Base-by-base conservation (phyloP, 1,140 invertebrate genomes). In the Neelides sp. region DNA sequence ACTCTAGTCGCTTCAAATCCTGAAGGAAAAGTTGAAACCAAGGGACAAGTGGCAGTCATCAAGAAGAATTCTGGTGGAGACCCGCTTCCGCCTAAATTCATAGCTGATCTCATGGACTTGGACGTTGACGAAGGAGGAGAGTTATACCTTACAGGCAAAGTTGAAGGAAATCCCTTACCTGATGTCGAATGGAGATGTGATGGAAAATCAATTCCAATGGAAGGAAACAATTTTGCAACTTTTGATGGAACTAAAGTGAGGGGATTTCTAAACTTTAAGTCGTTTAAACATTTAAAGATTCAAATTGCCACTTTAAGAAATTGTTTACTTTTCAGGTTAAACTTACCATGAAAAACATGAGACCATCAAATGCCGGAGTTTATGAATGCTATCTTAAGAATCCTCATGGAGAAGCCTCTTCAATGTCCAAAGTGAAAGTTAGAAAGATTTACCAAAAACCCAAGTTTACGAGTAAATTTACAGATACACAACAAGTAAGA, bases 181-280 rank as follows among this genome's bases (percentile, higher is more conserved):
- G 78, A 85, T 37, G 78, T 89, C 8, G 72, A 69, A 49, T 93
- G 89, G 89, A 79, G 70, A 20, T 88, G 87, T 65, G 79, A 91
- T 66, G 83, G 80, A 3, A 65, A 74, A 47, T 72, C 76, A 1
- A 50, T 90, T 1, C 57, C 64, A 26, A 73, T 78, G 3, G 77
- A 73, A 34, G 79, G 85, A 26, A 75, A 76, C 37, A 59, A 81
- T 2, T 65, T 79, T 35, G 71, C 83, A 37, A 82, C 77, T 4
- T 89, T 84, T 61, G 84, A 90, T 68, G 85, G 85, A 7, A 82
- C 80, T 63, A 82, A 78, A 66, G 74, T n/a, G n/a, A n/a, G n/a
- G n/a, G n/a, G n/a, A n/a, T n/a, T n/a, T n/a, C n/a, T n/a, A n/a
- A n/a, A n/a, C n/a, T n/a, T n/a, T n/a, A n/a, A n/a, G n/a, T n/a